Evolutionary conservation across 2,888 invertebrate species (phyloP).

Genomic region (Eutolmus rufibarbis): DNA sequence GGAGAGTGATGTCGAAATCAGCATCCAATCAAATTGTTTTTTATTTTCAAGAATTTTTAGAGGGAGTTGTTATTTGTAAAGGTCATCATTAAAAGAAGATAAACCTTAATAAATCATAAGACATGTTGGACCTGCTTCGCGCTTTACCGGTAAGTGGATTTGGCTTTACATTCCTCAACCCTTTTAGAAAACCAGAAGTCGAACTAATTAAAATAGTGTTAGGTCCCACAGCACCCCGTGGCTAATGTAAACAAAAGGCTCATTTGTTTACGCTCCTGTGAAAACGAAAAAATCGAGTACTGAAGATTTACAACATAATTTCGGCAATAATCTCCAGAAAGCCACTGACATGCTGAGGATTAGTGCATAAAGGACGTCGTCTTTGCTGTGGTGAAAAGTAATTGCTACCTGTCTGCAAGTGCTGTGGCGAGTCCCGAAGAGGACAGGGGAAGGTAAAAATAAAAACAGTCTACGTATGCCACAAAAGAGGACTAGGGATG

Average conservation of each 20-base stretch:
- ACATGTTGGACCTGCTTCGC: not conserved
- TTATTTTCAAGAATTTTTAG: not conserved
- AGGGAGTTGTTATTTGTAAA: not conserved
- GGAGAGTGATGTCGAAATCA: not conserved
- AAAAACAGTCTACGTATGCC: not conserved
- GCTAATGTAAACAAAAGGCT: not conserved
- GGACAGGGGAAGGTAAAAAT: not conserved
- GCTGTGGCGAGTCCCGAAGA: not conserved
- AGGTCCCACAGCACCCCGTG: not conserved
- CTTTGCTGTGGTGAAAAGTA: conserved; percentile 28
- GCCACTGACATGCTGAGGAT: not conserved
- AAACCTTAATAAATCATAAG: not conserved
- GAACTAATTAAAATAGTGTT: conserved; percentile 7
- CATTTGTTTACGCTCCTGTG: not conserved
- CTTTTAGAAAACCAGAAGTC: not conserved
- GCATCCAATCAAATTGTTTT: not conserved
- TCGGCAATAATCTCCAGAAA: not conserved
- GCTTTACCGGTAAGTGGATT: not conserved
- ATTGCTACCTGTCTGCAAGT: conserved; percentile 39
- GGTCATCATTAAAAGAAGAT: not conserved
- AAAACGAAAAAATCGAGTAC: not conserved
- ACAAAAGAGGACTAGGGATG: not conserved
- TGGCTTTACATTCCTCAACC: not conserved
- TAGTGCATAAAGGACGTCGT: conserved; percentile 3
- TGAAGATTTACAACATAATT: conserved; percentile 33